Base-by-base conservation (phyloP, 1,140 invertebrate species). In the Panagrolaimus sp. region DNA sequence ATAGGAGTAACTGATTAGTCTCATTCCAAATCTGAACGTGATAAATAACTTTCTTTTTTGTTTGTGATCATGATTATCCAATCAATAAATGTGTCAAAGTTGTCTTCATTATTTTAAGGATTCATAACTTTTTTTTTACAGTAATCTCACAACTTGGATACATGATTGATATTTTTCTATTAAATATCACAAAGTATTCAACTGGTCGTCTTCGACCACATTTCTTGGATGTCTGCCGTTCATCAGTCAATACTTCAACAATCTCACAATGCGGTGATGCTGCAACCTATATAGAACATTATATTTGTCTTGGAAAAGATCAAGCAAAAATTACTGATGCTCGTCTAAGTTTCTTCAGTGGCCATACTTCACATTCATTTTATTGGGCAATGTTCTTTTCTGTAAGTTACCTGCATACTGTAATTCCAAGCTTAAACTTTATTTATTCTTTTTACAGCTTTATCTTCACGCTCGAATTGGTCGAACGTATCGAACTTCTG, bases 331-430 rank as follows among this genome's bases (percentile, higher is more conserved):
- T 69, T 21, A 43, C 15, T 7, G 68, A 69, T 63, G 28, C 43
- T 24, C 21, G 63, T 7, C 58, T 69, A 9, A 43, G 28, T 46
- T 69, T 69, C 62, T 64, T n/a, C n/a, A 55, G 45, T 45, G 68
- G 68, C 10, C 68, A 69, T 52, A 69, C 68, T 28, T 63, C 68
- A 8, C 45, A 46, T 44, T 32, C 55, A 8, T 69, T 69, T 44
- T 69, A 69, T 63, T 69, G 17, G 28, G 68, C 68, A 4, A 28
- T 52, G n/a, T 69, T 69, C 21, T 28, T 64, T 45, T 32, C 52
- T 17, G 68, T 69, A 15, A 52, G 38, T 52, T 48, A 14, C 1
- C 6, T 15, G 68, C n/a, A 21, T 1, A 67, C 4, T 0, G 4
- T 24, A 7, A 8, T 26, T 63, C 8, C n/a, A 26, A 17, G 3